phyloP scores from a whole-genome alignment of 2,888 invertebrate species.

The Suillia variegata region DNA sequence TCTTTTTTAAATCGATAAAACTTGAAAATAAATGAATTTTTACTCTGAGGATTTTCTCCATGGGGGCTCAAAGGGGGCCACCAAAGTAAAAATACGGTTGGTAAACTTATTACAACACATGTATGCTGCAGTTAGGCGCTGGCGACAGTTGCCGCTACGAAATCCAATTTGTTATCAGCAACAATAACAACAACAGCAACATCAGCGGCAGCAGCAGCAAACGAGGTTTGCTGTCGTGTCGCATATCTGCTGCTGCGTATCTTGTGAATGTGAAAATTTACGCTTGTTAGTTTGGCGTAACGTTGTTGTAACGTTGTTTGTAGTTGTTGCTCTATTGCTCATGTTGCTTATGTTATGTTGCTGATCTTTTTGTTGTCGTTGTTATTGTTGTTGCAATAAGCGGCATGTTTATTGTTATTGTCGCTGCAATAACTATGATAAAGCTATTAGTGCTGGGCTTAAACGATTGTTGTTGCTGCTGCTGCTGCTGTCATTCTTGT shows the following conservation, averaged over 20 bases:
- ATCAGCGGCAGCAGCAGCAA: neutral
- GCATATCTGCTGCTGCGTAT: neutral
- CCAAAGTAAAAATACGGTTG: no score
- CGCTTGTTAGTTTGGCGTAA: neutral
- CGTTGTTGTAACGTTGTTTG: no score
- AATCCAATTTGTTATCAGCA: slow-evolving; percentile 5
- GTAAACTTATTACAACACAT: neutral
- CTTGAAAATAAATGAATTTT: no score
- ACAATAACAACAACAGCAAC: neutral
- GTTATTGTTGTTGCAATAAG: neutral
- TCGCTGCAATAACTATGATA: neutral
- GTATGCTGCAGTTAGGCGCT: neutral
- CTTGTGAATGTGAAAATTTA: neutral
- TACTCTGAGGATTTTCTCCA: no score
- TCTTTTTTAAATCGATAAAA: no score
- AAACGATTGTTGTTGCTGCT: neutral
- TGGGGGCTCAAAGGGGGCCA: no score
- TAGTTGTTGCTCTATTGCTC: no score
- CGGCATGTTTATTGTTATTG: slow-evolving; percentile 5
- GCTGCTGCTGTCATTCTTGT: neutral
- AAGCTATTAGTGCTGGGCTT: neutral
- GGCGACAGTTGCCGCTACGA: neutral
- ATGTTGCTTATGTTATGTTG: no score
- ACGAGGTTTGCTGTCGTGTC: neutral
- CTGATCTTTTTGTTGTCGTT: no score